A percentile compares a stretch with the other conserved stretches of the same genome.
Evolutionary conservation across 37 sponge, comb jelly and placozoan genomes (phyloP).

Genomic region (Hexactinellida sp.): DNA sequence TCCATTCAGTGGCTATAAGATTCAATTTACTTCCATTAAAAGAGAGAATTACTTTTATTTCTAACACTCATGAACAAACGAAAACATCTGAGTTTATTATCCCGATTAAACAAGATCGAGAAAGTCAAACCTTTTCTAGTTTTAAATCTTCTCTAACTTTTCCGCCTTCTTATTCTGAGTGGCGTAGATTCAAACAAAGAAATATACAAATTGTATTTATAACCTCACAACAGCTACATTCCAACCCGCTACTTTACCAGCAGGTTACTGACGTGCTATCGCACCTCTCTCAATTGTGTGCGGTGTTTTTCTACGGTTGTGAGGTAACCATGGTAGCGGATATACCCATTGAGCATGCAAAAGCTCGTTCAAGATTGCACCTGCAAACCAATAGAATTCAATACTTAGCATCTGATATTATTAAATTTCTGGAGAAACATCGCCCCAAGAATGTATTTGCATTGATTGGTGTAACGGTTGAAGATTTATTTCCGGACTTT

Average conservation of each 20-base stretch:
- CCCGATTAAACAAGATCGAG: not conserved
- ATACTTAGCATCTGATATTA: conserved; percentile 14
- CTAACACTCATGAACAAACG: not conserved
- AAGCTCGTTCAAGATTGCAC: not conserved
- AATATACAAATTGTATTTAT: not conserved
- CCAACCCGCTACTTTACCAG: not conserved
- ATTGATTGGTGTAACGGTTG: conserved; percentile 43
- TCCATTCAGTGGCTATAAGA: not conserved
- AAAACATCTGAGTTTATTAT: not conserved
- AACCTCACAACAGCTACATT: not conserved
- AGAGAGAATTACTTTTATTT: not conserved
- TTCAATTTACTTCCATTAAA: not conserved
- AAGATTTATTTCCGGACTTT: conserved; percentile 67
- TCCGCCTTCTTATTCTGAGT: not conserved
- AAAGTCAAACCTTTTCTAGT: conserved; percentile 4
- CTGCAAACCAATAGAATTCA: not conserved
- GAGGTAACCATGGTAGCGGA: not conserved
- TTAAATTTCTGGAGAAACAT: conserved; percentile 17
- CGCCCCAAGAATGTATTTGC: conserved; percentile 26
- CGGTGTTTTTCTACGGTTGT: not conserved
- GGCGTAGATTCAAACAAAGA: conserved; percentile 10
- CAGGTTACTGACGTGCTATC: not conserved
- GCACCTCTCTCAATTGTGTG: not conserved
- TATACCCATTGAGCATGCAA: not conserved
- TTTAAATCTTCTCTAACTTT: not conserved